These are phyloP conservation scores for Hoplostethus mediterraneus DNA, from an alignment of 2,797 vertebrate species.

Conservation along the genomic window DNA sequence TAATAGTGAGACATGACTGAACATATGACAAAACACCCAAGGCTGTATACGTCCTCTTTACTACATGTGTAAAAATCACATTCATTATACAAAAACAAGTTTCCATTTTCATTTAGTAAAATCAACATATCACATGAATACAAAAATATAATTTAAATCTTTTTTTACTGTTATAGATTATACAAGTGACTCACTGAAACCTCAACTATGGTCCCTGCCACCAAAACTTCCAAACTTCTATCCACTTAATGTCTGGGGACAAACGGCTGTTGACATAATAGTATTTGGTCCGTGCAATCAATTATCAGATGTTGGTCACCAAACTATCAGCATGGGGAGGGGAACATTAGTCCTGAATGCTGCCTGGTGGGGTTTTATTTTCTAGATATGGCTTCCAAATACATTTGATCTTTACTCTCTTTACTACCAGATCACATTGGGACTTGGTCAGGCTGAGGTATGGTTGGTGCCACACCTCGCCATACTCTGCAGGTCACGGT, in stretches of 20 bases:
- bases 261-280: neutral
- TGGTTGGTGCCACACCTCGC: neutral
- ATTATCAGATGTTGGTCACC: neutral
- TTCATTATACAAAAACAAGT: neutral
- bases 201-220: neutral
- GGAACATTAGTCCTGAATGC: neutral
- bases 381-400: neutral
- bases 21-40: neutral
- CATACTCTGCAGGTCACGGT: too few relatives aligned
- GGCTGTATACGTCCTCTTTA: constrained; percentile 23
- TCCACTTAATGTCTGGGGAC: neutral
- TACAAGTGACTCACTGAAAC: neutral
- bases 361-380: neutral
- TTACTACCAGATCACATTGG: neutral
- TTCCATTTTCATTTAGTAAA: neutral
- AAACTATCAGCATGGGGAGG: neutral
- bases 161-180: constrained; percentile 4
- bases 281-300: neutral
- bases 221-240: neutral
- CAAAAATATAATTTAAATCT: neutral
- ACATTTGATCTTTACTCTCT: neutral
- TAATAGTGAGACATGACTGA: too few relatives aligned
- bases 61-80: constrained; percentile 25
- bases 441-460: neutral
- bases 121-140: neutral